Percentiles rank a stretch among this genome's conserved stretches.
These are phyloP conservation scores for Troides helena DNA, from an alignment of 2,888 invertebrate genomes.

Conservation along the genomic window DNA sequence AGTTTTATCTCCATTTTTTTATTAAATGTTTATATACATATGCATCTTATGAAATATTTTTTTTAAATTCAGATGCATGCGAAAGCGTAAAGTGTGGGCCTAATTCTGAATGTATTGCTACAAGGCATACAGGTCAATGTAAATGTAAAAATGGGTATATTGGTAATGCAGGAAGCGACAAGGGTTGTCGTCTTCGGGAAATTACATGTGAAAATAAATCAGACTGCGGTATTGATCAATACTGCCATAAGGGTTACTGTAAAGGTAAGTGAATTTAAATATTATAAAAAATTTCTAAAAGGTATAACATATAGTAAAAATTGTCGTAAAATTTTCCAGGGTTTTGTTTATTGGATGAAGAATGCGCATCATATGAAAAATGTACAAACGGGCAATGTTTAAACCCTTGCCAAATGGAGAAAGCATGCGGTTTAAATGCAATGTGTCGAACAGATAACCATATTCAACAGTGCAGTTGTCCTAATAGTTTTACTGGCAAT, in stretches of 20 bases:
- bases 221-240: slow-evolving; percentile 89
- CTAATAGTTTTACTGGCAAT: slow-evolving; percentile 91
- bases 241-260: slow-evolving; percentile 89
- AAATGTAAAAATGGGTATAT: slow-evolving; percentile 88
- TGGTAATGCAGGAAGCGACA: slow-evolving; percentile 86
- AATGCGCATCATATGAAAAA: slow-evolving; percentile 89
- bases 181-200: slow-evolving; percentile 88
- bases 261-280: slow-evolving; percentile 79
- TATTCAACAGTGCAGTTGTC: slow-evolving; percentile 89
- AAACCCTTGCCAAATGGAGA: slow-evolving; percentile 87
- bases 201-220: slow-evolving; percentile 84
- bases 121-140: slow-evolving; percentile 88
- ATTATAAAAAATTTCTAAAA: not conserved
- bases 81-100: slow-evolving; percentile 88
- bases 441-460: slow-evolving; percentile 86
- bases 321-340: slow-evolving; percentile 63
- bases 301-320: not conserved
- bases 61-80: slow-evolving; percentile 83
- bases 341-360: slow-evolving; percentile 88
- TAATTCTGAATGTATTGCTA: slow-evolving; percentile 90
- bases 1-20: not conserved
- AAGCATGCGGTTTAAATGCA: slow-evolving; percentile 92
- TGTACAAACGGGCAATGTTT: slow-evolving; percentile 91
- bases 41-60: slow-evolving; percentile 10
- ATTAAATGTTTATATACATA: slow-evolving; percentile 5